Conservation (phyloP, 2,888 invertebrate species). For the Marasmarcha lunaedactyla region DNA sequence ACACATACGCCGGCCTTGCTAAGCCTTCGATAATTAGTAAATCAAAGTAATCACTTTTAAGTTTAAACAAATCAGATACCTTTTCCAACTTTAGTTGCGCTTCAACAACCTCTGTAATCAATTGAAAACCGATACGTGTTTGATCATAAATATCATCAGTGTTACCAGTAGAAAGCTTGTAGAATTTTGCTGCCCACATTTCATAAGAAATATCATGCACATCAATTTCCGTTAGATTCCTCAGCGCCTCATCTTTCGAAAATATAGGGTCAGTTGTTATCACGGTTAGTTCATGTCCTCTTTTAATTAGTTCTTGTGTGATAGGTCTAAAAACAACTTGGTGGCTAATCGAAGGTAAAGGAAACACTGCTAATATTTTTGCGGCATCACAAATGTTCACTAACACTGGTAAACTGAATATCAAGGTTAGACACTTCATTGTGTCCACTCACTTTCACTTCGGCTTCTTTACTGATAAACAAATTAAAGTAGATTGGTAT, state of each 20-base stretch:
- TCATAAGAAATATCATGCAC: constrained; percentile 26
- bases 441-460: too few species aligned
- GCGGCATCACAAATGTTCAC: constrained; percentile 16
- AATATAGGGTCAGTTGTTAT: constrained; percentile 38
- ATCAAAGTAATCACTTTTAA: constrained; percentile 15
- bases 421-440: too few species aligned
- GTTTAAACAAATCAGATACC: constrained; percentile 11
- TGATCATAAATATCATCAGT: neutral
- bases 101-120: constrained; percentile 10
- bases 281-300: constrained; percentile 44
- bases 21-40: constrained; percentile 18
- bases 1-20: constrained; percentile 12
- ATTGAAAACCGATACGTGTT: neutral
- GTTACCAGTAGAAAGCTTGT: neutral
- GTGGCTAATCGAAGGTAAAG: constrained; percentile 44
- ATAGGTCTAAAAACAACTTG: constrained; percentile 38
- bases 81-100: constrained; percentile 10
- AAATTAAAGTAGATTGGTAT: too few species aligned
- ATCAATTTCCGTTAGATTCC: constrained; percentile 42
- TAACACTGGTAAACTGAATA: too few species aligned
- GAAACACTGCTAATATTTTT: constrained; percentile 35
- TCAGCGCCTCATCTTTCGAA: constrained; percentile 18
- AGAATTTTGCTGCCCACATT: constrained; percentile 4
- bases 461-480: too few species aligned
- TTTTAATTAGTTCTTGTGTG: constrained; percentile 31